Percentiles rank a stretch among this genome's conserved stretches.
phyloP scores from a whole-genome alignment of 2,797 vertebrate species.

The Phataginus tricuspis region DNA sequence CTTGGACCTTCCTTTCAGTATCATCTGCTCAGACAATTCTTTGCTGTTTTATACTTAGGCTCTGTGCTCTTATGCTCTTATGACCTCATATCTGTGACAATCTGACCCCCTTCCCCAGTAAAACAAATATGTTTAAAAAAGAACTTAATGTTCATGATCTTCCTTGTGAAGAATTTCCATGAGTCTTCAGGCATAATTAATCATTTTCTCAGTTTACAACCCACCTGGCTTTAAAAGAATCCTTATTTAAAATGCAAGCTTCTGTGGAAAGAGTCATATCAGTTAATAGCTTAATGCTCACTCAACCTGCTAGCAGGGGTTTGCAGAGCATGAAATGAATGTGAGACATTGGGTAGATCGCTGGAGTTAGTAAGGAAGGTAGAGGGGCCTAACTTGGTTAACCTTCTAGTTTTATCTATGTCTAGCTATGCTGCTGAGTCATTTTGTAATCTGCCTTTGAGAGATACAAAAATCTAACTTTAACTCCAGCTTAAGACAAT shows the following conservation, averaged over 20 bases:
- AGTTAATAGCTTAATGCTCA: not conserved
- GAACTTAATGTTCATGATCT: not conserved
- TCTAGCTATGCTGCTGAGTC: not conserved
- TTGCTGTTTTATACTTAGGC: not conserved
- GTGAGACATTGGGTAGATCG: not conserved
- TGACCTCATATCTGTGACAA: not conserved
- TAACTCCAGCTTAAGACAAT: not conserved
- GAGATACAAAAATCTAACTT: not conserved
- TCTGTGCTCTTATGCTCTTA: not conserved
- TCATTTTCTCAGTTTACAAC: not conserved
- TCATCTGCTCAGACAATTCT: not conserved
- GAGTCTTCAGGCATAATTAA: not conserved
- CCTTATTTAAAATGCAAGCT: slow-evolving; percentile 21
- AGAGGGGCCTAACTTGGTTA: not conserved
- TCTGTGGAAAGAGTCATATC: not conserved
- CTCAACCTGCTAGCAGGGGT: not conserved
- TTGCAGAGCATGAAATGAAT: not conserved
- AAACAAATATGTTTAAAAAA: not conserved
- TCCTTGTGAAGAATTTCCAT: not conserved
- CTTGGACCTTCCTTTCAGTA: not conserved
- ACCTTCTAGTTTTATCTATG: not conserved
- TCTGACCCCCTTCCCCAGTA: not conserved
- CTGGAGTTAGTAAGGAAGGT: not conserved
- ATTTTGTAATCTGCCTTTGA: not conserved
- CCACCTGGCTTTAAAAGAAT: not conserved